phyloP scores from a whole-genome alignment of 1,140 invertebrate species.

The Nasonia giraulti region DNA sequence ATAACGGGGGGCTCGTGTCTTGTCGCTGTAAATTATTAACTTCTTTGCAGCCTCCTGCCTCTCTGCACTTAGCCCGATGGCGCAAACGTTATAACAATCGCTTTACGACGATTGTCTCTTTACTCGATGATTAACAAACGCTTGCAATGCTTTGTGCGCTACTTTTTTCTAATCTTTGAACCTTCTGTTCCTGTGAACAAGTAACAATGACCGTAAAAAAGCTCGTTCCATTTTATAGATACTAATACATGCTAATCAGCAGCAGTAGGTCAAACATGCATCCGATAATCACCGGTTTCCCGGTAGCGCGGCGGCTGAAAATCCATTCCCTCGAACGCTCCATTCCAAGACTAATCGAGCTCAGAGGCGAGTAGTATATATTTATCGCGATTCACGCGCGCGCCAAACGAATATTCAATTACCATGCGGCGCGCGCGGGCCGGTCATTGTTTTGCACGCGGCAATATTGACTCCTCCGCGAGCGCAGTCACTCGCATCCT shows the following conservation, averaged over 20 bases:
- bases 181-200: not conserved
- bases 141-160: not conserved
- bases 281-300: not conserved
- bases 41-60: slow-evolving; percentile 51
- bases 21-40: slow-evolving; percentile 69
- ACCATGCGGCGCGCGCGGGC: not conserved
- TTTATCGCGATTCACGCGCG: slow-evolving; percentile 35
- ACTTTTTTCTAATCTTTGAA: not conserved
- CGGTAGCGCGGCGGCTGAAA: not conserved
- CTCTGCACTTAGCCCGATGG: not conserved
- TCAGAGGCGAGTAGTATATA: not conserved
- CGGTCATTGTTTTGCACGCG: slow-evolving; percentile 28
- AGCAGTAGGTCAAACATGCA: not conserved
- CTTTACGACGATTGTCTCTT: not conserved
- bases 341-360: not conserved
- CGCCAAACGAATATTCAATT: slow-evolving; percentile 12
- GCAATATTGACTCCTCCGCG: slow-evolving; percentile 31
- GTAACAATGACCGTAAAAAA: too few relatives aligned
- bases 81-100: slow-evolving; percentile 25
- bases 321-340: not conserved
- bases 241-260: too few relatives aligned
- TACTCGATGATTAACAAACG: slow-evolving; percentile 15
- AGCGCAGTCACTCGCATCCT: not conserved
- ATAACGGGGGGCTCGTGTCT: slow-evolving; percentile 64
- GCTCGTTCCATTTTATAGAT: too few relatives aligned